These are phyloP conservation scores for Spilarctia lutea DNA, from an alignment of 2,888 invertebrate genomes.

Conservation along the genomic window DNA sequence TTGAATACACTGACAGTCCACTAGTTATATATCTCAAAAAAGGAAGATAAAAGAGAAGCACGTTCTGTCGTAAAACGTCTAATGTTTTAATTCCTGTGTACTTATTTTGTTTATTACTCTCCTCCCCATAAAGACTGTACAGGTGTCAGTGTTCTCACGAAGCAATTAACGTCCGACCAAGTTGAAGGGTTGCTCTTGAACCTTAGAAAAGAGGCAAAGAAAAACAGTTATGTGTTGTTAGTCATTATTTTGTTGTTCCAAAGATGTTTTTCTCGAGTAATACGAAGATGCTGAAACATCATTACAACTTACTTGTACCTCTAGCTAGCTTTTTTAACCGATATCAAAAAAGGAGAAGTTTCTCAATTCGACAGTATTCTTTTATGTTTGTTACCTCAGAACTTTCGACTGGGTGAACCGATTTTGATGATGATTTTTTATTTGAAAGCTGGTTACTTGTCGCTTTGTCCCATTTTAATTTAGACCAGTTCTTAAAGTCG, in stretches of 20 bases:
- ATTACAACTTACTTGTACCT: slow-evolving; percentile 46
- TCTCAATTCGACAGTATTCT: no score
- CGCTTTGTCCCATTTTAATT: no score
- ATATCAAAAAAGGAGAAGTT: no score
- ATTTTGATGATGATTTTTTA: no score
- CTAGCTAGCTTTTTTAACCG: slow-evolving; percentile 41
- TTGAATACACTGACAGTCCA: slow-evolving; percentile 27
- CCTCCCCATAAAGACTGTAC: slow-evolving; percentile 60
- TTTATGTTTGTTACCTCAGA: no score
- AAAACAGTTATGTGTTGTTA: slow-evolving; percentile 69
- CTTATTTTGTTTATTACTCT: slow-evolving; percentile 74
- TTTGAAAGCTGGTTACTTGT: no score
- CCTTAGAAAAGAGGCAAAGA: slow-evolving; percentile 70
- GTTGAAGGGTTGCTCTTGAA: slow-evolving; percentile 78
- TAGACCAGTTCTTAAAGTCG: no score
- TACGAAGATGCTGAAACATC: slow-evolving; percentile 45
- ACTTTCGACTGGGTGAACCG: no score
- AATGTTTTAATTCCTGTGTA: slow-evolving; percentile 68
- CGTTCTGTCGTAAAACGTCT: slow-evolving; percentile 55
- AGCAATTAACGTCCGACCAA: slow-evolving; percentile 79
- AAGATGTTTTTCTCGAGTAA: slow-evolving; percentile 51
- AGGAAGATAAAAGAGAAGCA: slow-evolving; percentile 45
- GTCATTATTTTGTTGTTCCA: slow-evolving; percentile 62
- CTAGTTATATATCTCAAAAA: slow-evolving; percentile 32
- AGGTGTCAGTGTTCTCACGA: slow-evolving; percentile 79